phyloP scores from a whole-genome alignment of 1,140 invertebrate species.

The Apis dorsata region DNA sequence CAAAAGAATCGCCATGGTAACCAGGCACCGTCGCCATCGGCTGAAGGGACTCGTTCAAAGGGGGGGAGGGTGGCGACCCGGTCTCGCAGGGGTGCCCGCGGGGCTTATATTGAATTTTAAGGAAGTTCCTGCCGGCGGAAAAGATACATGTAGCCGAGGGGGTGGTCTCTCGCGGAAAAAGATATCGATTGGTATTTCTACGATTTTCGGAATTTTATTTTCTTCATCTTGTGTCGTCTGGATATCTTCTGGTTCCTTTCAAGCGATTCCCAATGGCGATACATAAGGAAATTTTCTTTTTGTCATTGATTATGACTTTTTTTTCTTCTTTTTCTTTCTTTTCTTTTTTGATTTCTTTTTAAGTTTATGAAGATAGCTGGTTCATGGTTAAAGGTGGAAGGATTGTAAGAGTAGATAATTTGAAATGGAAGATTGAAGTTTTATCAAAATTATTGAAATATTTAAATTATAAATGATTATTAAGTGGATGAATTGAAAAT shows the following conservation, averaged over 20 bases:
- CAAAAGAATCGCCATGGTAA: constrained; percentile 79
- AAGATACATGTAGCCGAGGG: constrained; percentile 44
- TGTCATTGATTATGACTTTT: too few relatives aligned
- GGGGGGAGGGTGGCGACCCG: constrained; percentile 54
- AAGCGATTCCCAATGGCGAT: too few relatives aligned
- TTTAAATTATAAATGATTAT: not conserved
- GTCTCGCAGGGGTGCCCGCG: constrained; percentile 66
- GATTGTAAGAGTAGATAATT: too few relatives aligned
- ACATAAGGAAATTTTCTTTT: too few relatives aligned
- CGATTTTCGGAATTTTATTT: not conserved
- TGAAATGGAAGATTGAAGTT: not conserved
- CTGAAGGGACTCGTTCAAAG: constrained; percentile 63
- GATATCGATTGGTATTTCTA: not conserved
- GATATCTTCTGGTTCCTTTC: too few relatives aligned
- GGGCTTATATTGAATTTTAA: constrained; percentile 75
- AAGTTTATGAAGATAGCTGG: too few relatives aligned
- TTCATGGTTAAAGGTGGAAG: too few relatives aligned
- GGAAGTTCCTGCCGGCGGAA: constrained; percentile 65
- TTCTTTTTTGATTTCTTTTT: too few relatives aligned
- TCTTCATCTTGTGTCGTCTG: not conserved
- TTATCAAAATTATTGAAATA: not conserved
- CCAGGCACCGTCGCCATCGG: constrained; percentile 67
- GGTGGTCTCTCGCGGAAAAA: not conserved
- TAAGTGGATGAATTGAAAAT: not conserved
- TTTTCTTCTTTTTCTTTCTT: too few relatives aligned